These are phyloP conservation scores for Dermolepida albohirtum DNA, from an alignment of 2,888 invertebrate species.

Conservation along the genomic window DNA sequence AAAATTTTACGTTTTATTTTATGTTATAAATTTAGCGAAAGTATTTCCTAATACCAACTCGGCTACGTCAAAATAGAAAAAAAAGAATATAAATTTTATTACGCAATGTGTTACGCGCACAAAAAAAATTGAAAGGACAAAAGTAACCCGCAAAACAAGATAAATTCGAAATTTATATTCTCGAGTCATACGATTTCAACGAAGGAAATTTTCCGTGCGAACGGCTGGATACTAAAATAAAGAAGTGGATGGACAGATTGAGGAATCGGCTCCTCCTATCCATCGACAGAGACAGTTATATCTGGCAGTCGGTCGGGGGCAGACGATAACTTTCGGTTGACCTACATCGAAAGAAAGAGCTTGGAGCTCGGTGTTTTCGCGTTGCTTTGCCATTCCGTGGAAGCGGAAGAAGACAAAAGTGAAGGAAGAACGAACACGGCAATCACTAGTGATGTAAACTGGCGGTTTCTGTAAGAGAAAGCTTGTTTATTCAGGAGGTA, in stretches of 20 bases:
- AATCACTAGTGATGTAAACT: slow-evolving; percentile 5
- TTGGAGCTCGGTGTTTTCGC: too few species aligned
- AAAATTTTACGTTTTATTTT: too few species aligned
- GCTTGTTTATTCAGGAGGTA: too few species aligned
- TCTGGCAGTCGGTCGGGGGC: background rate
- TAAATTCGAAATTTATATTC: slow-evolving; percentile 21
- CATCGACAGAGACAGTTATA: slow-evolving; percentile 14
- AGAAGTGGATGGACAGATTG: slow-evolving; percentile 6
- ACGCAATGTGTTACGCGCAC: too few species aligned
- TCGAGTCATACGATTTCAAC: background rate
- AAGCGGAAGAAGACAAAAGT: slow-evolving; percentile 1
- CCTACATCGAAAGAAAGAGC: slow-evolving; percentile 21
- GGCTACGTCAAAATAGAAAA: too few species aligned
- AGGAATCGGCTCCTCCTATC: slow-evolving; percentile 14
- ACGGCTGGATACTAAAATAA: background rate
- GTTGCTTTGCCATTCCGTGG: background rate
- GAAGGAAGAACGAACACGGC: slow-evolving; percentile 1
- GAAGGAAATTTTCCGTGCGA: background rate
- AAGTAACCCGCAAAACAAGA: slow-evolving; percentile 11
- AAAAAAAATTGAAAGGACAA: background rate
- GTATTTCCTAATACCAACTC: too few species aligned
- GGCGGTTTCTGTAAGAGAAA: too few species aligned
- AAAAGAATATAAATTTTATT: too few species aligned
- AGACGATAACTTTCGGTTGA: slow-evolving; percentile 34
- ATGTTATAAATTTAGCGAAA: too few species aligned